A percentile compares a stretch with the other conserved stretches of the same genome.
phyloP scores from a whole-genome alignment of 2,797 vertebrate species.

The Pteronotus mesoamericanus region DNA sequence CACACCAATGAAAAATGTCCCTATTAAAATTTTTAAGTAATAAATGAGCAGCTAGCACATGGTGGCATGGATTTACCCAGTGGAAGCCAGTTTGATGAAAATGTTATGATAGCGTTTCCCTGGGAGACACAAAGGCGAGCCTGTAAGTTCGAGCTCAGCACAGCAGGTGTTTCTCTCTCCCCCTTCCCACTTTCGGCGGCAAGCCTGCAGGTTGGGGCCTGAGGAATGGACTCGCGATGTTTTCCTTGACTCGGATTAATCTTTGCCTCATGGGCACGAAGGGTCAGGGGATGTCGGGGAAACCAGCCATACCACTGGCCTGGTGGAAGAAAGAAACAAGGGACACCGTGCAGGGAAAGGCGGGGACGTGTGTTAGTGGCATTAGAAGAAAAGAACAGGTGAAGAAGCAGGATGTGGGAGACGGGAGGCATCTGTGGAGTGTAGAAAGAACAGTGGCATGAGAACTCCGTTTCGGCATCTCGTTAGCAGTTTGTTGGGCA shows the following conservation, averaged over 20 bases:
- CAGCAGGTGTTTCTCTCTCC: rapidly evolving
- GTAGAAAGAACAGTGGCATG: too few species aligned
- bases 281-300: neutral
- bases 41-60: neutral
- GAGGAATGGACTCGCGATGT: neutral
- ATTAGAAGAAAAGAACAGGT: neutral
- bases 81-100: neutral
- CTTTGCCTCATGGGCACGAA: neutral
- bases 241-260: neutral
- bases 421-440: neutral
- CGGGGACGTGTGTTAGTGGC: neutral
- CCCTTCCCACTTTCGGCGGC: neutral
- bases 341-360: neutral
- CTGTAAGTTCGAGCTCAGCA: neutral
- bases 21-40: neutral
- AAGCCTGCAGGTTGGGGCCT: neutral
- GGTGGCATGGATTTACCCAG: neutral
- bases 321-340: neutral
- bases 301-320: neutral
- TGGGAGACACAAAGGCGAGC: neutral
- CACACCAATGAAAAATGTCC: neutral
- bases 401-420: neutral
- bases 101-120: neutral
- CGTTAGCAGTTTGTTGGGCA: neutral
- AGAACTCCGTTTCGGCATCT: neutral